Percentiles rank a stretch among this genome's conserved stretches.
phyloP scores from a whole-genome alignment of 2,113 vertebrate genomes.

The Dicrurus megarhynchus region DNA sequence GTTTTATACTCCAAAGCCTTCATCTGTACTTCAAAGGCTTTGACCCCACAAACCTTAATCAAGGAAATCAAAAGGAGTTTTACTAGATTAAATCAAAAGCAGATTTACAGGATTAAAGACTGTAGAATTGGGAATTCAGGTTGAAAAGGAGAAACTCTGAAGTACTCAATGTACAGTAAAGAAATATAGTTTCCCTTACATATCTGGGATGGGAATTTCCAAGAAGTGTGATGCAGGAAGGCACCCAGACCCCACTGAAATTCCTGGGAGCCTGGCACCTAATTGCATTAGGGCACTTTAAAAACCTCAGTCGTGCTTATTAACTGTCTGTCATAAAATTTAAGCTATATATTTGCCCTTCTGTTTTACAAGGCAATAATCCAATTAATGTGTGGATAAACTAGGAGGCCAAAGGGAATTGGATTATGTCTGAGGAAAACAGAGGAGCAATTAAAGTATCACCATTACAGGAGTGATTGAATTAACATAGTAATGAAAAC shows the following conservation, averaged over 20 bases:
- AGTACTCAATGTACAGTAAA: background rate
- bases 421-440: slow-evolving; percentile 63
- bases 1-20: background rate
- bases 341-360: slow-evolving; percentile 63
- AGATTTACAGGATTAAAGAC: slow-evolving; percentile 36
- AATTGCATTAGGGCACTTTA: slow-evolving; percentile 17
- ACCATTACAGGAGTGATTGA: slow-evolving; percentile 47
- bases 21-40: slow-evolving; percentile 21
- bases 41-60: background rate
- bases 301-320: slow-evolving; percentile 34
- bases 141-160: slow-evolving; percentile 12
- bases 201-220: background rate
- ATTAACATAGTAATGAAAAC: slow-evolving; percentile 65
- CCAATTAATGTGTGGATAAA: slow-evolving; percentile 69
- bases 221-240: background rate
- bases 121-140: background rate
- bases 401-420: slow-evolving; percentile 66
- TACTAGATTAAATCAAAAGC: slow-evolving; percentile 35
- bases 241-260: background rate
- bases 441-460: slow-evolving; percentile 68
- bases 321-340: slow-evolving; percentile 50
- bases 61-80: slow-evolving; percentile 38
- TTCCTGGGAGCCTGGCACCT: background rate
- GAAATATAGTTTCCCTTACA: background rate
- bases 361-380: slow-evolving; percentile 63